Evolutionary conservation across 2,888 invertebrate species (phyloP), one percentile per base, ranked within the genome.

Genomic region (Zaprionus lineosus): DNA sequence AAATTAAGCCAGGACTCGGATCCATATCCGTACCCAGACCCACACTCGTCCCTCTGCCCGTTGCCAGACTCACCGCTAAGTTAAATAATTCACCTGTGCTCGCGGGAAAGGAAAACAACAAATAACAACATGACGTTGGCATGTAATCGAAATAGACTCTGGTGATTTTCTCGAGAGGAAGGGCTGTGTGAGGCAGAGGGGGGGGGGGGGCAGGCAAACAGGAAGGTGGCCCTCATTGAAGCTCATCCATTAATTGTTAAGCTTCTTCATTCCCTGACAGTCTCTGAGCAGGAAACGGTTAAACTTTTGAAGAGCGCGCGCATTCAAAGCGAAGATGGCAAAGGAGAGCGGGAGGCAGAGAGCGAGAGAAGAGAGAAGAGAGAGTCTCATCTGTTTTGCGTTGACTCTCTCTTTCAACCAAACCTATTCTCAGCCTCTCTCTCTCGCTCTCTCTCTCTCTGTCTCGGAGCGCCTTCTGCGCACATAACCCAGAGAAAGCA

Each of bases 401-500:
- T n/a, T n/a, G n/a, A n/a, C 9, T 14, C 29, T 19, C 19, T n/a
- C 29, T 5, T 15, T 15, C 31, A n/a, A n/a, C n/a, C n/a, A n/a
- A n/a, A n/a, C n/a, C n/a, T n/a, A n/a, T n/a, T 29, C 34, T 40
- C 16, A n/a, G n/a, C n/a, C 11, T 16, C 44, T 43, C 28, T 26
- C 19, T 16, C 12, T 29, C 2, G 15, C 18, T 34, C n/a, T 31
- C 43, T 33, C 34, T 18, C 24, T 7, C 9, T 12, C 24, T 43
- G 21, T 34, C 64, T 55, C 33, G 36, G 15, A 26, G 57, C 74
- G 74, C 77, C 47, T 44, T 26, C 47, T 43, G 60, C 86, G 81
- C 81, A 81, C 65, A 84, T 84, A 86, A 81, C 82, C 79, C 85
- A 79, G 85, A 83, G 79, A 85, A 85, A 56, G 81, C 85, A 84